A percentile compares a stretch with the other conserved stretches of the same genome.
Conservation (phyloP, 2,113 vertebrate genomes). For the Nibea coibor region DNA sequence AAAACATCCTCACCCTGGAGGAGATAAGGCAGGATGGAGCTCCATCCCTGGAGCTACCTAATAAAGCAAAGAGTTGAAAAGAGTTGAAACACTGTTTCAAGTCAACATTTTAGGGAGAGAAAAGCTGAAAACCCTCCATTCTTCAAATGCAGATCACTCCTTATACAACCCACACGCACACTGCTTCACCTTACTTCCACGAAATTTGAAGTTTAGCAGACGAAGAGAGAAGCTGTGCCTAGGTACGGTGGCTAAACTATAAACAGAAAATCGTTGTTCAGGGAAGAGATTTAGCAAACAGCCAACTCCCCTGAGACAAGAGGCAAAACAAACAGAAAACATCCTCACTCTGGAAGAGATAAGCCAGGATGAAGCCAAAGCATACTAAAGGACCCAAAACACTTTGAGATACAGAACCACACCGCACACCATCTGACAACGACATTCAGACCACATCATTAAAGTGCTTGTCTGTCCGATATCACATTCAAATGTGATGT, state of each 20-base stretch:
- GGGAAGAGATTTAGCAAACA: neutral
- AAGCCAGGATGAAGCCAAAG: slow-evolving; percentile 8
- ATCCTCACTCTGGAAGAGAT: slow-evolving; percentile 34
- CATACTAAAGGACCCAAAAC: neutral
- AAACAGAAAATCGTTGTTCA: neutral
- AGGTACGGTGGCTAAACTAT: neutral
- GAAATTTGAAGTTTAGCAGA: neutral
- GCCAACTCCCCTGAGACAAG: neutral
- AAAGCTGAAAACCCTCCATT: too few relatives aligned
- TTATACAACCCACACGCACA: neutral
- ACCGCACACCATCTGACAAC: neutral
- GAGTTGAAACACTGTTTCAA: neutral
- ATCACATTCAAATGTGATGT: neutral
- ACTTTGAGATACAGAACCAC: neutral
- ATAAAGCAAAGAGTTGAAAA: slow-evolving; percentile 3
- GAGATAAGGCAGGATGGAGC: slow-evolving; percentile 26
- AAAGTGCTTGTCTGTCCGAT: neutral
- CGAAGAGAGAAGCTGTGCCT: neutral
- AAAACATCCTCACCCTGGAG: slow-evolving; percentile 23
- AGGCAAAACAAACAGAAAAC: slow-evolving; percentile 47
- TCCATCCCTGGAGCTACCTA: neutral
- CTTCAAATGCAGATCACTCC: too few relatives aligned
- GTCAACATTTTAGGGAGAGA: too few relatives aligned
- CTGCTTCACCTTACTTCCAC: neutral
- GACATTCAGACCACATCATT: slow-evolving; percentile 31